Base-by-base conservation (phyloP, 2,797 vertebrate genomes). In the Hephaestus fuliginosus region DNA sequence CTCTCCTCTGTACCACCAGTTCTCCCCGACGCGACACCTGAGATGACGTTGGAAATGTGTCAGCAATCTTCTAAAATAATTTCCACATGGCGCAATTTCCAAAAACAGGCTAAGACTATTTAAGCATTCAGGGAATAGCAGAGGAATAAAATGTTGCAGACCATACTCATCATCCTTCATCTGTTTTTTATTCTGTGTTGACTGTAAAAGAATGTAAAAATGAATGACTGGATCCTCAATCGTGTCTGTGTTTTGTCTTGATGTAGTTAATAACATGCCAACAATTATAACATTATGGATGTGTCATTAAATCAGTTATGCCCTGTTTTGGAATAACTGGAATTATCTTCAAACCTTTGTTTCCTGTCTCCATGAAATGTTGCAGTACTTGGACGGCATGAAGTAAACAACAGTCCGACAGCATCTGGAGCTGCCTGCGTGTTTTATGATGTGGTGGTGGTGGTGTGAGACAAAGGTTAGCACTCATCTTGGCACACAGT, bases 1-100 rank as follows among this genome's bases (percentile, higher is more conserved):
- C 72, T 99, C 97, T 6, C 98, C 98, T 88, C 97, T 92, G 91
- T 99, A 98, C 98, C 98, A 99, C 98, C 98, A 99, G 91, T 99
- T 99, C 89, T 99, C 97, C 73, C 97, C 98, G 0, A 99, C 98
- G 3, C 97, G 97, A 86, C 98, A 99, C 88, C 98, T 99, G 80
- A 18, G 15, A 62, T 11, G n/a, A 78, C 1, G 0, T 63, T 12
- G 18, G 18, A 44, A 7, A 49, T 22, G 20, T 52, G 18, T 76
- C 33, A 76, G 63, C 41, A 48, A n/a, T 7, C 1, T 41, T 0
- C 13, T 64, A 5, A 74, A 57, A 39, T 3, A 0, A 30, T 51
- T 58, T 64, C 12, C 3, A 12, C 7, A 18, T 43, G 15, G 12
- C 20, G 1, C 18, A 15, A 36, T 3, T 7, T 43, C 33, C 7